These are phyloP conservation scores for Crenuchus spilurus DNA, from an alignment of 2,797 vertebrate species.

Conservation along the genomic window DNA sequence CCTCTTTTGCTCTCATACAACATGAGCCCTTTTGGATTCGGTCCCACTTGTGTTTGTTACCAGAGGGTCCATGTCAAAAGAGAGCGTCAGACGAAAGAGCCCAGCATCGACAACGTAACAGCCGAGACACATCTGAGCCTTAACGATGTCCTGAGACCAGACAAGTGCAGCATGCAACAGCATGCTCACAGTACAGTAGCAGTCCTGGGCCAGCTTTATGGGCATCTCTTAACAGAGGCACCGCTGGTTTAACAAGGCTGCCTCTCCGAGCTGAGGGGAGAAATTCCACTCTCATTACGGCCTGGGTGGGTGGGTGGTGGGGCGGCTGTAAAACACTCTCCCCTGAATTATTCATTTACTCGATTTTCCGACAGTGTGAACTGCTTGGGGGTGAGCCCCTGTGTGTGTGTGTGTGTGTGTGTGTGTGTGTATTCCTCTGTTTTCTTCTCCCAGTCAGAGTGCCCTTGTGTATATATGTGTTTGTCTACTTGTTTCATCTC, in stretches of 20 bases:
- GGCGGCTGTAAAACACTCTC: constrained; percentile 28
- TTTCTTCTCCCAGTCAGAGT: not conserved
- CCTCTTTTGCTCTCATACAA: not conserved
- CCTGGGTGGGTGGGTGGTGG: constrained; percentile 3
- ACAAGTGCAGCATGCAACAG: constrained; percentile 25
- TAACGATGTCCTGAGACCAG: constrained; percentile 48
- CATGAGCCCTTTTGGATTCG: not conserved
- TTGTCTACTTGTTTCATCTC: not conserved
- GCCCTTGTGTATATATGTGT: not conserved
- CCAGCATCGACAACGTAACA: constrained; percentile 8
- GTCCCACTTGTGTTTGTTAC: constrained; percentile 40
- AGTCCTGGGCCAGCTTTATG: constrained; percentile 27
- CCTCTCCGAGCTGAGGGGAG: constrained; percentile 17
- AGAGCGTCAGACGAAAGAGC: constrained; percentile 18
- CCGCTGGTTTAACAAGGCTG: constrained; percentile 36
- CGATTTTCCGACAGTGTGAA: constrained; percentile 40
- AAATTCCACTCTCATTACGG: constrained; percentile 45
- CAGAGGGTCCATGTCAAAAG: constrained; percentile 13
- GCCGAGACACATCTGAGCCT: constrained; percentile 11
- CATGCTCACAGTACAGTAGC: constrained; percentile 22
- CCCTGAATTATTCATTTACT: constrained; percentile 51
- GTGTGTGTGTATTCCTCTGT: not conserved
- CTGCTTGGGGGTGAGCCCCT: constrained; percentile 13
- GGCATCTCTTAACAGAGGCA: constrained; percentile 8
- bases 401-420: constrained; percentile 4